Conservation (phyloP, 35 echinoderm and acorn worm species). For the Apostichopus parvimensis region DNA sequence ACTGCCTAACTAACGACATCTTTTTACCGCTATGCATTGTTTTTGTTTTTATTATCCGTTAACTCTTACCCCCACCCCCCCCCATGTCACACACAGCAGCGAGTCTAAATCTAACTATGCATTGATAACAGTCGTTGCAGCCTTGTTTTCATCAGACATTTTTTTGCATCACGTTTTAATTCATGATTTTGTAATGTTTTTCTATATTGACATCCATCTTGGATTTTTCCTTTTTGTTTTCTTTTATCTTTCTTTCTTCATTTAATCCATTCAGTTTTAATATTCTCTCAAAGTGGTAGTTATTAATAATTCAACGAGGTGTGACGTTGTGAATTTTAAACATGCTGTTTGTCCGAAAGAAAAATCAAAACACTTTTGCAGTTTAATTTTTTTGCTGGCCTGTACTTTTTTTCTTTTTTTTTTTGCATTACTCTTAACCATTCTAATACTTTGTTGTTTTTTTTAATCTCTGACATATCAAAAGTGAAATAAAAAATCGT, state of each 20-base stretch:
- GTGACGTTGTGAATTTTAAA: constrained; percentile 28
- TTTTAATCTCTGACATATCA: too few relatives aligned
- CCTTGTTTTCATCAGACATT: neutral
- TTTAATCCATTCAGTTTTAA: constrained; percentile 34
- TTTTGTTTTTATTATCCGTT: neutral
- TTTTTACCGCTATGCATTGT: constrained; percentile 26
- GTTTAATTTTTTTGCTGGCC: constrained; percentile 27
- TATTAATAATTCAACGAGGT: neutral
- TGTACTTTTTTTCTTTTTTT: neutral
- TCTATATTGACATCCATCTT: neutral
- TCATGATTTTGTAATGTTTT: neutral
- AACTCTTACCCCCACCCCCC: neutral
- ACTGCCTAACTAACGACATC: constrained; percentile 43
- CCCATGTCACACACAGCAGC: neutral
- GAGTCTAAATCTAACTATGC: constrained; percentile 34
- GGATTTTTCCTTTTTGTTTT: constrained; percentile 1
- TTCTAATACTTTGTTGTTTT: neutral
- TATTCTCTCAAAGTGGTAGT: constrained; percentile 6
- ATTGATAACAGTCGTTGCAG: constrained; percentile 34
- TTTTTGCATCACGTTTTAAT: neutral
- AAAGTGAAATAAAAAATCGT: too few relatives aligned
- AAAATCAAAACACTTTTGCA: constrained; percentile 5
- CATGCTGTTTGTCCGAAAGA: constrained; percentile 41
- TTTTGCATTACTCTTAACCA: constrained; percentile 6
- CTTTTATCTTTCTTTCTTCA: neutral